Evolutionary conservation across 2,797 vertebrate species (phyloP).

Genomic region (Micromesistius poutassou): DNA sequence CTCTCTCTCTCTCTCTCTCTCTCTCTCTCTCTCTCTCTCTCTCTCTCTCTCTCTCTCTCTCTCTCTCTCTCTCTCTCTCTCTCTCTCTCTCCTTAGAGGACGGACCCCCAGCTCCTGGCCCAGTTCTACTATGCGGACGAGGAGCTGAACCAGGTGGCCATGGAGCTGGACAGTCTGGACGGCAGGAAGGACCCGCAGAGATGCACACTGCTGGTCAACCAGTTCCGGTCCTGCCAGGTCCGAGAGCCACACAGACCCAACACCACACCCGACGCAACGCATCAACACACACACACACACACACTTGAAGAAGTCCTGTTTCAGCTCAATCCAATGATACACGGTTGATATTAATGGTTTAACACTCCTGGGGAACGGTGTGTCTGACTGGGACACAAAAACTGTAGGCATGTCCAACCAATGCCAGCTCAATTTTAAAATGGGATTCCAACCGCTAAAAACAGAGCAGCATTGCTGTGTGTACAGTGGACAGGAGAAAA

Average conservation of each 20-base stretch:
- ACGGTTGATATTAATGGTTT: background rate
- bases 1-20: no score
- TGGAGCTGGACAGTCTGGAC: conserved; percentile 93
- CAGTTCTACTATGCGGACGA: conserved; percentile 98
- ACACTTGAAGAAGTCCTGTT: background rate
- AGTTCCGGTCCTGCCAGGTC: conserved; percentile 98
- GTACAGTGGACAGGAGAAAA: background rate
- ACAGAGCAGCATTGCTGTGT: background rate
- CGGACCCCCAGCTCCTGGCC: conserved; percentile 93
- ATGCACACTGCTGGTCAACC: conserved; percentile 94
- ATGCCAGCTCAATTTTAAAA: background rate
- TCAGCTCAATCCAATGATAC: background rate
- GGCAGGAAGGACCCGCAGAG: conserved; percentile 96
- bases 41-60: background rate
- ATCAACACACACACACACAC: no score
- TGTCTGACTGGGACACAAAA: no score
- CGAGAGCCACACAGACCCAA: conserved; percentile 22
- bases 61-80: conserved; percentile 4
- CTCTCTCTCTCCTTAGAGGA: conserved; percentile 74
- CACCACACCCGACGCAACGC: background rate
- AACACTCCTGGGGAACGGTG: background rate
- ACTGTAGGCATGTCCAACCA: background rate
- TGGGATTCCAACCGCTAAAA: background rate
- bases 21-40: no score
- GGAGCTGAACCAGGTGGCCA: conserved; percentile 95